Evolutionary conservation across 2,797 vertebrate genomes (phyloP), one percentile per base, ranked within the genome.

Genomic region (Pipistrellus kuhlii): DNA sequence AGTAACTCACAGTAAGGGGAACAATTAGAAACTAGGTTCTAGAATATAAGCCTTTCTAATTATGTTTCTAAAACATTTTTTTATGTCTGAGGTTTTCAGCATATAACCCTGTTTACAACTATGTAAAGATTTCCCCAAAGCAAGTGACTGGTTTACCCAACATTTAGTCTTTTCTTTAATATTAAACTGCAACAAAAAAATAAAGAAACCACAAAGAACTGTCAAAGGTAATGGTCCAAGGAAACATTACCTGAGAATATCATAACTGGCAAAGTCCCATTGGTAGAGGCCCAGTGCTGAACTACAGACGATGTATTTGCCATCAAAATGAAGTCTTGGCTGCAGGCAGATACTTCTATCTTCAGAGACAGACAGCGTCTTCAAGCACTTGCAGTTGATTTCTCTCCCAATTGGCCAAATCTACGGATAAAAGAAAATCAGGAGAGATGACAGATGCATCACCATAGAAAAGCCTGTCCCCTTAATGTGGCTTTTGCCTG

Each of bases 211-310:
- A 9, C n/a, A 95, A 72, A 3, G 78, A 41, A 73, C 46, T 92
- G 90, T 90, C 51, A 95, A 88, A 94, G 44, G 12, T 41, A 66
- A 53, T 89, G 35, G 55, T 30, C 18, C 12, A 89, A 95, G 8
- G 96, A 97, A 53, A 1, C 11, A 95, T 97, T 99, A 99, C 99
- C 99, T 99, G 98, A 99, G 98, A 98, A 99, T 98, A 97, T 99
- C 98, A 92, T 99, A 99, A 98, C 99, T 99, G 97, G 99, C 98
- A 85, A 99, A 99, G 97, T 99, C 99, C 99, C 99, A 99, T 98
- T 99, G 99, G 97, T 99, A 99, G 46, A 99, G 98, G 72, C 99
- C 99, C 10, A 99, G 98, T 84, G 99, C 99, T 8, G 99, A 99
- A 98, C 99, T 99, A 98, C 99, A 99, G 81, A 99, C 98, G 35